Evolutionary conservation across 2,888 invertebrate species (phyloP).

Genomic region (Meandrusa payeni): DNA sequence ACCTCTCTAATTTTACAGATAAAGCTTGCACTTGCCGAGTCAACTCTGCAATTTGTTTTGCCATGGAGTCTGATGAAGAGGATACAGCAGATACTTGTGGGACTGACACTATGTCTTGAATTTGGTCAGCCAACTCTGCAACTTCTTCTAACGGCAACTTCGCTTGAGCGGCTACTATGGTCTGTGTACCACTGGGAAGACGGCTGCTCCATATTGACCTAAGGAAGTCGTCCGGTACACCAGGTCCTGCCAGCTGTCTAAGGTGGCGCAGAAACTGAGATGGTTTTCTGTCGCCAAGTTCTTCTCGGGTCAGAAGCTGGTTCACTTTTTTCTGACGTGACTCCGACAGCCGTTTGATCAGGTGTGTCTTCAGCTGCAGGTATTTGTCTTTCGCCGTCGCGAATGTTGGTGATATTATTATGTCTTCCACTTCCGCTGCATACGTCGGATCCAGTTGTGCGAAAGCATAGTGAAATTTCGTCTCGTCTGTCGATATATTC

Average conservation of each 20-base stretch:
- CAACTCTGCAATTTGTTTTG: neutral
- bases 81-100: neutral
- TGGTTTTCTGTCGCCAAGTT: neutral
- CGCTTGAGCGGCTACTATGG: neutral
- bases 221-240: too few species aligned
- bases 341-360: neutral
- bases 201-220: neutral
- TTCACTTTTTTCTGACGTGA: constrained; percentile 16
- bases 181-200: neutral
- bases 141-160: neutral
- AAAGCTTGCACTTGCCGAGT: too few species aligned
- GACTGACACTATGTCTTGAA: neutral
- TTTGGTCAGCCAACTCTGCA: neutral
- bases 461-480: neutral
- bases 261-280: neutral
- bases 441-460: neutral
- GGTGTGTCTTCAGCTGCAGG: neutral
- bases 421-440: neutral
- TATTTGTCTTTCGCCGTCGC: neutral
- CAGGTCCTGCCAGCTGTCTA: too few species aligned
- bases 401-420: neutral
- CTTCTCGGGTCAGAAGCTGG: neutral
- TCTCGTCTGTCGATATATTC: neutral
- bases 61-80: neutral
- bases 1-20: too few species aligned